Evolutionary conservation across 2,888 invertebrate species (phyloP).

Genomic region (Aporophyla lueneburgensis): DNA sequence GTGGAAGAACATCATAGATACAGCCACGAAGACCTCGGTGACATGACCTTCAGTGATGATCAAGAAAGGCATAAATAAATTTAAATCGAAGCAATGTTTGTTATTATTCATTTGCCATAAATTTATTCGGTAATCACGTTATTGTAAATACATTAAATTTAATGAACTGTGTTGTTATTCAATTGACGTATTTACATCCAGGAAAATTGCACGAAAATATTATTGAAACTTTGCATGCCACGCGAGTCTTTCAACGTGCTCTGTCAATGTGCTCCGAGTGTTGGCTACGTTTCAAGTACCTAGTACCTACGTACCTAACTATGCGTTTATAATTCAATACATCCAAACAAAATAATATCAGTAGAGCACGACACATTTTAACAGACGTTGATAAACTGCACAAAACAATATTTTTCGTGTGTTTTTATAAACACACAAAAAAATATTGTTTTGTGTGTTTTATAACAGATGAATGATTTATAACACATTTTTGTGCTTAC

Average conservation of each 20-base stretch:
- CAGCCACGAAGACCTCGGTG: not conserved
- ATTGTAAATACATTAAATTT: not conserved
- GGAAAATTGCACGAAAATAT: conserved; percentile 22
- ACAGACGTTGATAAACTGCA: conserved; percentile 46
- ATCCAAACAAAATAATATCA: conserved; percentile 37
- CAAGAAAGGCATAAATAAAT: not conserved
- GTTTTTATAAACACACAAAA: too few relatives aligned
- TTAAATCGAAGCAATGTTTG: not conserved
- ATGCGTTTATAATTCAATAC: conserved; percentile 38
- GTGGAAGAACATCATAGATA: not conserved
- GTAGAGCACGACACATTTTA: conserved; percentile 34
- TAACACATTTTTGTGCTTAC: too few relatives aligned
- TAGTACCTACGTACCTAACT: conserved; percentile 11
- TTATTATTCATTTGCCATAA: not conserved
- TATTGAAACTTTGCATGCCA: conserved; percentile 20
- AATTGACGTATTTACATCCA: conserved; percentile 1
- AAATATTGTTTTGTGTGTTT: too few relatives aligned
- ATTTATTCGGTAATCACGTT: not conserved
- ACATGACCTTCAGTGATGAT: not conserved
- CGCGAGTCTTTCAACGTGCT: conserved; percentile 8
- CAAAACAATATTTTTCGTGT: conserved; percentile 29
- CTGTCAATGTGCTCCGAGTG: not conserved
- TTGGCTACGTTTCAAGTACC: conserved; percentile 59
- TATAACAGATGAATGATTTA: too few relatives aligned
- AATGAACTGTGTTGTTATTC: conserved; percentile 21